Percentiles rank a stretch among this genome's conserved stretches.
Evolutionary conservation across 2,113 vertebrate species (phyloP).

Genomic region (Cichladusa arquata): DNA sequence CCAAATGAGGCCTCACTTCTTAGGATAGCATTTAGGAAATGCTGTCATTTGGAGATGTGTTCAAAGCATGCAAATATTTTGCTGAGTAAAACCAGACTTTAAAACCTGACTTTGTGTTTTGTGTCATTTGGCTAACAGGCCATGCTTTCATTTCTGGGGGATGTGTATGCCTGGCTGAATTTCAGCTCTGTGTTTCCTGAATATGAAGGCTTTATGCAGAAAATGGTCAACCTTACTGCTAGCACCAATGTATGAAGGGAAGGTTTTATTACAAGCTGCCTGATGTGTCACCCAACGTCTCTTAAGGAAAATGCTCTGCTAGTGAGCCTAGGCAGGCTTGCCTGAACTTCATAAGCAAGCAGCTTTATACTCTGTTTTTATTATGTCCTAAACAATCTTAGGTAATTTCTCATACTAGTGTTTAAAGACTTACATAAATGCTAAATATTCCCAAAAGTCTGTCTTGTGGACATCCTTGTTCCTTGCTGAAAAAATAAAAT

Average conservation of each 20-base stretch:
- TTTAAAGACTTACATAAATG: background rate
- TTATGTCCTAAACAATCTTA: background rate
- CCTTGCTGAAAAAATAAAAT: background rate
- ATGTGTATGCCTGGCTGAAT: background rate
- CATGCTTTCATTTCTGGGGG: background rate
- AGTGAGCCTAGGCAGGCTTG: background rate
- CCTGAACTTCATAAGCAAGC: background rate
- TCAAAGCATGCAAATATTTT: background rate
- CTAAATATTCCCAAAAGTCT: background rate
- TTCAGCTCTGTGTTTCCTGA: background rate
- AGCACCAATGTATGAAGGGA: background rate
- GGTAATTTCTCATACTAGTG: background rate
- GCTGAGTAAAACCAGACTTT: background rate
- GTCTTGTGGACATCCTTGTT: background rate
- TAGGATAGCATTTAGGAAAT: background rate
- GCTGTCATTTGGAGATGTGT: background rate
- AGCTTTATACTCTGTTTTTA: background rate
- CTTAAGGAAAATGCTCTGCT: background rate
- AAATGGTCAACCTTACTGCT: background rate
- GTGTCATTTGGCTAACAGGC: background rate
- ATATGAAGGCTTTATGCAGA: background rate
- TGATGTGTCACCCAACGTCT: background rate
- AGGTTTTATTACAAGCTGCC: background rate
- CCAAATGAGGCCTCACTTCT: background rate
- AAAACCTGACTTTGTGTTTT: background rate